Evolutionary conservation across 2,888 invertebrate genomes (phyloP).

Genomic region (Podabrus alpinus): DNA sequence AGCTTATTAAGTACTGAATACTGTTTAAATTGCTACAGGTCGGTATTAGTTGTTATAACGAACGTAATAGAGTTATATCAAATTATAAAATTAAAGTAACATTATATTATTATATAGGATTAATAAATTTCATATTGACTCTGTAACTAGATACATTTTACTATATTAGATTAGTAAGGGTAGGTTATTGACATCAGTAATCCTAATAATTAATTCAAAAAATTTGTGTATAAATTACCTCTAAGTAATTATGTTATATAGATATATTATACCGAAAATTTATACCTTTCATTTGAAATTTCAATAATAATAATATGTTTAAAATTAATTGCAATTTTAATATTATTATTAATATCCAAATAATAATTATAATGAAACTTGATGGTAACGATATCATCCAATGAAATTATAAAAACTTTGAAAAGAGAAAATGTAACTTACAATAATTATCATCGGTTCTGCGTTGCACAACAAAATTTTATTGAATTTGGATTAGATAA

Average conservation of each 20-base stretch:
- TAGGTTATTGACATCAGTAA: not conserved
- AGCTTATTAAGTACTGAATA: slow-evolving; percentile 22
- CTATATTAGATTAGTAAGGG: not conserved
- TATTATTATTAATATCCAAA: too few relatives aligned
- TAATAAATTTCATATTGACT: not conserved
- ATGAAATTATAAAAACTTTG: slow-evolving; percentile 65
- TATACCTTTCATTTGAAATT: too few relatives aligned
- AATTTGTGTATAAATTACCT: too few relatives aligned
- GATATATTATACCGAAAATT: too few relatives aligned
- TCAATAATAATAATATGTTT: too few relatives aligned
- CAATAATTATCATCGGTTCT: slow-evolving; percentile 66
- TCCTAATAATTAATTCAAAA: too few relatives aligned
- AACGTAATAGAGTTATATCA: not conserved
- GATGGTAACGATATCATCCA: too few relatives aligned
- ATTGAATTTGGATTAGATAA: slow-evolving; percentile 59
- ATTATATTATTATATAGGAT: not conserved
- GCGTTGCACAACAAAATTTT: slow-evolving; percentile 56
- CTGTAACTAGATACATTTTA: not conserved
- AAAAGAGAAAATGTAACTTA: slow-evolving; percentile 67
- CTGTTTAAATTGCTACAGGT: slow-evolving; percentile 5
- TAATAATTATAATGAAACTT: too few relatives aligned
- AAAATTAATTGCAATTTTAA: too few relatives aligned
- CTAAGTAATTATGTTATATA: too few relatives aligned
- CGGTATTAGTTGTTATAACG: slow-evolving; percentile 1
- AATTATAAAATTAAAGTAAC: not conserved